Evolutionary conservation across 30 jellyfish, hydroid and myxozoan species (phyloP), one percentile per base, ranked within the genome.

Genomic region (Aurelia coerulea): DNA sequence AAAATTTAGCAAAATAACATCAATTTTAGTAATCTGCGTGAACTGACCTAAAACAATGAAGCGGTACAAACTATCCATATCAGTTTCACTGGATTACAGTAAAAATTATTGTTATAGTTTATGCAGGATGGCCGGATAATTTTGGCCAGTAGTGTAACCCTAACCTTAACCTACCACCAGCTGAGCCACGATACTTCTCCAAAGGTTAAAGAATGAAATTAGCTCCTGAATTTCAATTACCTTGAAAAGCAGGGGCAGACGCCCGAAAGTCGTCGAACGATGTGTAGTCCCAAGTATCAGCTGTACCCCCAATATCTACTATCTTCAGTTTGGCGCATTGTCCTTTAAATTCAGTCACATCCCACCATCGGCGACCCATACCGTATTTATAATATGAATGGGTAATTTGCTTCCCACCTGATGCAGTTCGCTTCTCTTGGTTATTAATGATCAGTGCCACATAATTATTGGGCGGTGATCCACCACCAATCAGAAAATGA

Each of bases 331-430:
- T 58, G 62, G 88, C 88, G 37, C 88, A 78, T 33, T 78, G 32
- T 35, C 67, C 67, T 8, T 51, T 52, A 34, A 10, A 32, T 17
- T 58, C 65, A 10, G 78, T 32, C 58, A 78, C 88, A 32, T 78
- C 80, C 88, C 88, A 78, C 88, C 88, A 78, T 23, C 50, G 33
- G 11, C 85, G 72, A 5, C 58, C 66, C 67, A 78, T 58, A 23
- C 23, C 12, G 5, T 32, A 17, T 15, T 32, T 56, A 3, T 12
- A 31, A 59, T 18, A 1, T 2, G 78, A n/a, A 0, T 15, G 18
- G 56, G 56, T 0, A 46, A 46, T 46, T 46, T 6, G 14, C 11
- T 58, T 35, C 15, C 67, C 64, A 0, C 88, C 88, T 18, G 78
- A 14, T 1, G 79, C 41, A 15, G 65, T 78, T 15, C 52, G 60